Conservation (phyloP, 2,888 invertebrate genomes). For the Drosophila barbarae region DNA sequence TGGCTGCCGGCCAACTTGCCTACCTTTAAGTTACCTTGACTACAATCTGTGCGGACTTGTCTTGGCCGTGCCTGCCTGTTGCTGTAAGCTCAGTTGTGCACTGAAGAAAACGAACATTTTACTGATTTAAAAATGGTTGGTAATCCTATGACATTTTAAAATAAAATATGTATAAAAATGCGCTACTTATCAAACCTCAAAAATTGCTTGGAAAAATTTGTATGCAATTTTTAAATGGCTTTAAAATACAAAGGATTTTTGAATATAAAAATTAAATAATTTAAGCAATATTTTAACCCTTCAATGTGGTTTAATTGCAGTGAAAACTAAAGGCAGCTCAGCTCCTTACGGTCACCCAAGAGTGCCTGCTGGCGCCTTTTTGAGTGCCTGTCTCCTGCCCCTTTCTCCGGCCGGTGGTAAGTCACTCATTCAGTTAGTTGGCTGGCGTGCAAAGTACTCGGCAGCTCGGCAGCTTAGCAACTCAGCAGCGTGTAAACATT, state of each 20-base stretch:
- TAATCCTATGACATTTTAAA: background rate
- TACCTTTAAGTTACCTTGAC: constrained; percentile 22
- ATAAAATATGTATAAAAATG: background rate
- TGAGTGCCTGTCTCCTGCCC: constrained; percentile 6
- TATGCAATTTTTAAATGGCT: background rate
- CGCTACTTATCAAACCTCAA: background rate
- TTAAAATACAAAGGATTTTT: background rate
- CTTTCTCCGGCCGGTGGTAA: constrained; percentile 5
- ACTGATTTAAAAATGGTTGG: background rate
- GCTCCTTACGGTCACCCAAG: constrained; percentile 43
- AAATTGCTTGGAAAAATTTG: too few relatives aligned
- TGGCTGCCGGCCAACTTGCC: constrained; percentile 25
- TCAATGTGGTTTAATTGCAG: background rate
- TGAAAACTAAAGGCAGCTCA: constrained; percentile 2
- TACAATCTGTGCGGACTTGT: constrained; percentile 6
- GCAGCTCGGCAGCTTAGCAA: constrained; percentile 25
- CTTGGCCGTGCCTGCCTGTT: constrained; percentile 12
- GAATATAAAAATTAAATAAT: background rate
- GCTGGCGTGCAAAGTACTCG: constrained; percentile 43
- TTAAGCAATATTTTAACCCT: background rate
- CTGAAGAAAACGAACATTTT: background rate
- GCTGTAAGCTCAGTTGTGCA: constrained; percentile 2
- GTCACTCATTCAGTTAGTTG: constrained; percentile 34
- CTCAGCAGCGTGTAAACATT: constrained; percentile 72
- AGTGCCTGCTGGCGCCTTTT: constrained; percentile 57